A percentile compares a stretch with the other conserved stretches of the same genome.
Conservation (phyloP, 2,797 vertebrate species). For the Dicrostonyx torquatus region DNA sequence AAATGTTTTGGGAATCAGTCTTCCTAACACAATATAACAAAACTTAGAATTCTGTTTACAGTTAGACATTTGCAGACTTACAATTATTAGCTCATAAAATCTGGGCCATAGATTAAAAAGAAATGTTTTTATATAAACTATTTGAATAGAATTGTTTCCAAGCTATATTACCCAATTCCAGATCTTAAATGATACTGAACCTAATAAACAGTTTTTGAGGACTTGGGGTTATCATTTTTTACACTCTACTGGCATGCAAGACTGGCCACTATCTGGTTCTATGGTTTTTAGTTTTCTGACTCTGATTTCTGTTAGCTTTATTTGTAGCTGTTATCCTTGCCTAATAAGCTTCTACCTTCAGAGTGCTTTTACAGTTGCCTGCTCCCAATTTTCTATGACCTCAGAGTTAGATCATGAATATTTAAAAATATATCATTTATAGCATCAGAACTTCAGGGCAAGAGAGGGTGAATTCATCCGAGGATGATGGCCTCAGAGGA, state of each 20-base stretch:
- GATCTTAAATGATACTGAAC: neutral
- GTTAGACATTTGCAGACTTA: conserved; percentile 36
- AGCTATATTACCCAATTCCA: neutral
- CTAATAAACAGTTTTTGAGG: neutral
- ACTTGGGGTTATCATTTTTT: neutral
- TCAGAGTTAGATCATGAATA: conserved; percentile 12
- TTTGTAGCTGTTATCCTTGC: conserved; percentile 35
- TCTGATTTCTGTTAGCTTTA: conserved; percentile 10
- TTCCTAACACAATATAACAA: conserved; percentile 57
- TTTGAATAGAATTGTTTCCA: conserved; percentile 43
- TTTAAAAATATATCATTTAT: neutral
- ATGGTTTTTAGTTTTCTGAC: neutral
- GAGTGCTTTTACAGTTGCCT: neutral
- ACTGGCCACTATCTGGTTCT: neutral
- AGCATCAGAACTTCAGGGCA: neutral
- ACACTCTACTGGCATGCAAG: neutral
- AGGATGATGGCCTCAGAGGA: no score
- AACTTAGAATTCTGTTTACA: conserved; percentile 68
- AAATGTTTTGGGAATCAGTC: conserved; percentile 57
- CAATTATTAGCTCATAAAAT: conserved; percentile 59
- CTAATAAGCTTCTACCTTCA: neutral
- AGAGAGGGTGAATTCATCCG: neutral
- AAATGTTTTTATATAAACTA: conserved; percentile 36
- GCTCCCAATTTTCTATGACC: neutral
- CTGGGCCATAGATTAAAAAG: neutral